These are phyloP conservation scores for Australoheros scitulus DNA, from an alignment of 2,113 vertebrate species.

Conservation along the genomic window DNA sequence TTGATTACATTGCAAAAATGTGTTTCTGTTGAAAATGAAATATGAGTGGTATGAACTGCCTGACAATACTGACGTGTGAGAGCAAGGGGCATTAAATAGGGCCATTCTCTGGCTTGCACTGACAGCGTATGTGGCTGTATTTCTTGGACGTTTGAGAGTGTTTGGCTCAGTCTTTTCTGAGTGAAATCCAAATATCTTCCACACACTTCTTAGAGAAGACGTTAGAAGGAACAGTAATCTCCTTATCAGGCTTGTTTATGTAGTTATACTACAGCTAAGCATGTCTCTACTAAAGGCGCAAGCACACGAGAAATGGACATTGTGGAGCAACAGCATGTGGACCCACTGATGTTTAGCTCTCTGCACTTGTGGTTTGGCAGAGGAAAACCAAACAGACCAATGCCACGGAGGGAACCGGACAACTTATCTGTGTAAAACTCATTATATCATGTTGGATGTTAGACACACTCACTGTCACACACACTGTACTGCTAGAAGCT, in stretches of 20 bases:
- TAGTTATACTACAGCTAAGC: slow-evolving; percentile 31
- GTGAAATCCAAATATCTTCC: slow-evolving; percentile 27
- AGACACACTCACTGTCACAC: not conserved
- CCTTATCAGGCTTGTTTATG: slow-evolving; percentile 24
- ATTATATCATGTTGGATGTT: not conserved
- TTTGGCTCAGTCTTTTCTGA: slow-evolving; percentile 1
- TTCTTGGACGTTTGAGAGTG: slow-evolving; percentile 11
- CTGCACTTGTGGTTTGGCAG: not conserved
- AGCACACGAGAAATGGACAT: not conserved
- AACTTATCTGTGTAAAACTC: not conserved
- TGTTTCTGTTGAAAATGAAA: not conserved
- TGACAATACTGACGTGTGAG: not conserved
- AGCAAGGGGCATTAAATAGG: not conserved
- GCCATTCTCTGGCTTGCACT: not conserved
- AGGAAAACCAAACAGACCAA: not conserved
- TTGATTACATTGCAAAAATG: not conserved
- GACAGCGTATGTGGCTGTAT: not conserved
- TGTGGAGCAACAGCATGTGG: not conserved
- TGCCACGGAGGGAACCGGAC: not conserved
- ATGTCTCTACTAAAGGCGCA: slow-evolving; percentile 17
- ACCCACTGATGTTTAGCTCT: not conserved
- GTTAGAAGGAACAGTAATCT: slow-evolving; percentile 34
- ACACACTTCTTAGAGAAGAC: slow-evolving; percentile 19
- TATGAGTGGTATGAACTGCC: not conserved
- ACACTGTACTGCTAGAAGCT: slow-evolving; percentile 3